These are phyloP conservation scores for Trisateles emortualis DNA, from an alignment of 2,888 invertebrate species.

Conservation along the genomic window DNA sequence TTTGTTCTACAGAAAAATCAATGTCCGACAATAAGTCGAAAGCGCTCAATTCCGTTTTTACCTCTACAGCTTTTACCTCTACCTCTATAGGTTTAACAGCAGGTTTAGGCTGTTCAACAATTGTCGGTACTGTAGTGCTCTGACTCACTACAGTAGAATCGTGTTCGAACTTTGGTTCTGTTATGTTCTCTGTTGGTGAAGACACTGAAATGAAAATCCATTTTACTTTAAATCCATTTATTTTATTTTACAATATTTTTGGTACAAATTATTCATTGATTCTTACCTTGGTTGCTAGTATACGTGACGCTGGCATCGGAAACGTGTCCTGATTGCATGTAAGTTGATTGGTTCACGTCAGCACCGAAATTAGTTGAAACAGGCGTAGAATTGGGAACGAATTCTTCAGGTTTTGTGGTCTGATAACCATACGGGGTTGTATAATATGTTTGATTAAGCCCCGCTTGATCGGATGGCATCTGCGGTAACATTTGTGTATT, in stretches of 20 bases:
- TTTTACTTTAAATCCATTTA: conserved; percentile 59
- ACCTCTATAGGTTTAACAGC: conserved; percentile 38
- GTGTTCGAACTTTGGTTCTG: conserved; percentile 53
- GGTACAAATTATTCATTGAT: conserved; percentile 36
- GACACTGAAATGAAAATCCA: conserved; percentile 75
- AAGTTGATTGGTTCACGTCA: conserved; percentile 72
- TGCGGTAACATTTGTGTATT: conserved; percentile 53
- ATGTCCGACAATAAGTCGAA: conserved; percentile 92
- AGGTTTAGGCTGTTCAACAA: conserved; percentile 33
- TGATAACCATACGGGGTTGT: conserved; percentile 83
- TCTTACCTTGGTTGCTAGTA: conserved; percentile 78
- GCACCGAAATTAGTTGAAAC: conserved; percentile 69
- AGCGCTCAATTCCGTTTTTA: conserved; percentile 72
- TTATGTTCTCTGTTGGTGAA: conserved; percentile 66
- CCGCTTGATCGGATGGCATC: conserved; percentile 41
- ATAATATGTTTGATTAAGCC: conserved; percentile 72
- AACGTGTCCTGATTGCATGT: conserved; percentile 72
- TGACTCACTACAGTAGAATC: conserved; percentile 34
- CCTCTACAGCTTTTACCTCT: conserved; percentile 48
- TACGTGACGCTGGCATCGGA: conserved; percentile 69
- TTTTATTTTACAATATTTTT: conserved; percentile 51
- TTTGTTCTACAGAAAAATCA: conserved; percentile 90
- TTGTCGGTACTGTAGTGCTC: conserved; percentile 10
- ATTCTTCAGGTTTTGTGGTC: conserved; percentile 41
- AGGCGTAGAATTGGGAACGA: conserved; percentile 48